These are phyloP conservation scores for Aphidoletes aphidimyza DNA, from an alignment of 2,888 invertebrate species.

Conservation along the genomic window DNA sequence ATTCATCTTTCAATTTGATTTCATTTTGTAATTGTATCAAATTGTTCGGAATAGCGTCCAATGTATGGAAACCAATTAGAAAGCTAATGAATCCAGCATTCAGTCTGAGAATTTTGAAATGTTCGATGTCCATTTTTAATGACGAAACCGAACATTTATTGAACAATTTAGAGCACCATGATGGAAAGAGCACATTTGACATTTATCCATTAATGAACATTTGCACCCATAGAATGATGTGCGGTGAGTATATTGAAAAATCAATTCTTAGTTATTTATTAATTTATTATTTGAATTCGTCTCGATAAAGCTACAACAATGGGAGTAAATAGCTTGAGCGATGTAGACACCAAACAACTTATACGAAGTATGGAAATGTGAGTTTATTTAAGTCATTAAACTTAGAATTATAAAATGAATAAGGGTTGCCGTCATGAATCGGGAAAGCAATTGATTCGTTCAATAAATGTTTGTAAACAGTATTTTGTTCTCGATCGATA, in stretches of 20 bases:
- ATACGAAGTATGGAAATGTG: conserved; percentile 31
- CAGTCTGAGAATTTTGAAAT: conserved; percentile 58
- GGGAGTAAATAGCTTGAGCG: not conserved
- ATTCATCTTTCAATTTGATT: not conserved
- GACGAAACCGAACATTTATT: conserved; percentile 55
- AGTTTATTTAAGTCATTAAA: not conserved
- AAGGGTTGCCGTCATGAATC: not conserved
- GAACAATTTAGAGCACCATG: conserved; percentile 1
- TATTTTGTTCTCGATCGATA: too few species aligned
- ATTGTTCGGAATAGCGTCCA: not conserved
- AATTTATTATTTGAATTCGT: not conserved
- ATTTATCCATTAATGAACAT: conserved; percentile 51
- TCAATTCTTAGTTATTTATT: too few species aligned
- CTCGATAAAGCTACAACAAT: conserved; percentile 40
- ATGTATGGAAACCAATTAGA: conserved; percentile 59
- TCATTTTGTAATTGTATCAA: not conserved
- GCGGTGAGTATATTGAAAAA: too few species aligned
- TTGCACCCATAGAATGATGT: conserved; percentile 56
- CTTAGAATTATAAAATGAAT: not conserved
- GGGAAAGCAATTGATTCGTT: not conserved
- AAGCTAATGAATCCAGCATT: conserved; percentile 60
- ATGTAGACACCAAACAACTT: not conserved
- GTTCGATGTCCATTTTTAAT: conserved; percentile 59
- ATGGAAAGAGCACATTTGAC: conserved; percentile 54
- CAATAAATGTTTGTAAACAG: too few species aligned